These are phyloP conservation scores for Lathronympha strigana DNA, from an alignment of 2,888 invertebrate species.

Conservation along the genomic window DNA sequence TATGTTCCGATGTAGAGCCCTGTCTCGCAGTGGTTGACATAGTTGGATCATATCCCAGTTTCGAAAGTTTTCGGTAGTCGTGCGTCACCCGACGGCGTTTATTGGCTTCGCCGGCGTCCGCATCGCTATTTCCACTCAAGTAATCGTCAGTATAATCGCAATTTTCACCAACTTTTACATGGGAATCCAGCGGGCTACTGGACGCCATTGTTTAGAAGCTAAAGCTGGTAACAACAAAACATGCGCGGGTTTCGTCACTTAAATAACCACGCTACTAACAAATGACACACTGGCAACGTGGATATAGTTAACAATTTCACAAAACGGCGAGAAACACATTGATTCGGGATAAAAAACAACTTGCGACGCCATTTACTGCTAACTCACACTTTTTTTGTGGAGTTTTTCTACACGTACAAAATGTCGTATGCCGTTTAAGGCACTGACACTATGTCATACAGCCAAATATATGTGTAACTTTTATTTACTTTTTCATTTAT, in stretches of 20 bases:
- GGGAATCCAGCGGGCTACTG: constrained; percentile 70
- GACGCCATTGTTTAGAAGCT: constrained; percentile 80
- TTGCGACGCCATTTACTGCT: constrained; percentile 82
- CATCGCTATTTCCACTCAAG: constrained; percentile 62
- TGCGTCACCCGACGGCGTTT: constrained; percentile 78
- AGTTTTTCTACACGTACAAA: constrained; percentile 54
- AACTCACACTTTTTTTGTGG: constrained; percentile 66
- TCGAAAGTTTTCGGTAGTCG: constrained; percentile 76
- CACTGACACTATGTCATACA: constrained; percentile 51
- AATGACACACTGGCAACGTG: constrained; percentile 57
- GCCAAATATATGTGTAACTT: constrained; percentile 44
- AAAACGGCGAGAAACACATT: constrained; percentile 71
- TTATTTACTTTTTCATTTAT: neutral
- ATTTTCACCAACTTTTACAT: constrained; percentile 78
- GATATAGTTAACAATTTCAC: constrained; percentile 56
- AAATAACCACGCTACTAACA: constrained; percentile 61
- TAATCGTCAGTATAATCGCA: constrained; percentile 64
- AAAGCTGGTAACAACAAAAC: constrained; percentile 64
- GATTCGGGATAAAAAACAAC: constrained; percentile 79
- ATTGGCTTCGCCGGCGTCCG: constrained; percentile 71
- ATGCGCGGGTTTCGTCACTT: constrained; percentile 65
- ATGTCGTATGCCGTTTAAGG: constrained; percentile 47
- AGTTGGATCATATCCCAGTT: constrained; percentile 78
- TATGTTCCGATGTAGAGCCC: constrained; percentile 65
- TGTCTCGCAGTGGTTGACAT: constrained; percentile 72